Evolutionary conservation across 1,140 invertebrate genomes (phyloP).

Genomic region (Drosophila willistoni): DNA sequence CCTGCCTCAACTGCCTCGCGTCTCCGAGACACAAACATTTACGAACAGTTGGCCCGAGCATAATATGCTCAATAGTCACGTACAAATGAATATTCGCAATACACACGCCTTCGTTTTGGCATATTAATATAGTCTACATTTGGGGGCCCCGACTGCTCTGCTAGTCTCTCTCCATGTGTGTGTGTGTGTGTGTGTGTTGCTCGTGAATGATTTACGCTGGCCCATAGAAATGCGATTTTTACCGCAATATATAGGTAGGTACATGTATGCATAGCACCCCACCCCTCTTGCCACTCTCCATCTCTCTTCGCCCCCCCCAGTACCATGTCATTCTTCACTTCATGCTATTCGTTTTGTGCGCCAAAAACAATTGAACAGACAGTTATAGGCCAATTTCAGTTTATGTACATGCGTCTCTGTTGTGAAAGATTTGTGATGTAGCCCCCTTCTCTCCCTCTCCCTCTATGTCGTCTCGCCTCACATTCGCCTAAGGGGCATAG

Average conservation of each 20-base stretch:
- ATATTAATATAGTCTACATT: constrained; percentile 81
- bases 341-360: constrained; percentile 26
- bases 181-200: constrained; percentile 39
- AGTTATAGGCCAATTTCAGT: constrained; percentile 79
- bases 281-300: not conserved
- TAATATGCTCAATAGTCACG: constrained; percentile 79
- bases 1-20: constrained; percentile 64
- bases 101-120: constrained; percentile 71
- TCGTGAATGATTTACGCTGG: constrained; percentile 75
- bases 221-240: constrained; percentile 77
- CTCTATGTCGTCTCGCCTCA: not conserved
- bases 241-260: constrained; percentile 75
- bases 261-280: constrained; percentile 16
- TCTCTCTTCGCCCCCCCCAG: too few species aligned
- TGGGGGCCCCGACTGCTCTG: constrained; percentile 31
- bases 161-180: constrained; percentile 20
- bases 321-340: constrained; percentile 15
- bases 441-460: not conserved
- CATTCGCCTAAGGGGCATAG: constrained; percentile 13
- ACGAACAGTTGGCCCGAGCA: constrained; percentile 45
- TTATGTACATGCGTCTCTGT: constrained; percentile 76
- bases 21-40: constrained; percentile 24
- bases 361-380: constrained; percentile 78
- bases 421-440: constrained; percentile 68
- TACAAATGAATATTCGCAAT: constrained; percentile 79